Evolutionary conservation across 2,113 vertebrate genomes (phyloP), one percentile per base, ranked within the genome.

Genomic region (Corythaixoides concolor): DNA sequence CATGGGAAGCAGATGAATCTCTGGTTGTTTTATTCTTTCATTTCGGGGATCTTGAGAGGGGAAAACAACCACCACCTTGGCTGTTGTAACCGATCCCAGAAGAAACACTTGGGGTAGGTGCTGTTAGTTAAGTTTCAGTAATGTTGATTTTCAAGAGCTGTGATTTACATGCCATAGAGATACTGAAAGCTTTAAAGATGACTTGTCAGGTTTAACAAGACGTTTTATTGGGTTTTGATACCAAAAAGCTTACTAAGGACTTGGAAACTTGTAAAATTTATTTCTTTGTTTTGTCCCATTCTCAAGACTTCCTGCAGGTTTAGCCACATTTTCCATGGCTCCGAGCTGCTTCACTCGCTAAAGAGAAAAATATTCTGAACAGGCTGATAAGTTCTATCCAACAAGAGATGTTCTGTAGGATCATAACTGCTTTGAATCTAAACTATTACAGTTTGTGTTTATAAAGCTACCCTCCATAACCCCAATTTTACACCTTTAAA

Each of bases 311-410:
- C 60, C 23, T 55, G n/a, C 12, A 21, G 35, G 67, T 78, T 23
- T 67, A 89, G 15, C 35, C 30, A 6, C 10, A 2, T n/a, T 49
- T 74, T 14, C 66, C 47, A 37, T 3, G 2, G 49, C 41, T 95
- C 81, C 6, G 0, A 72, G 49, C 22, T 49, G 33, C 43, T 72
- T 58, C 35, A 7, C 39, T 67, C 20, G 1, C 30, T 45, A 5
- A 63, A 78, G 11, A 88, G 19, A 82, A 85, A 72, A 82, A 19
- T 15, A 26, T 23, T 70, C 82, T 85, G 53, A 68, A 41, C 52
- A 39, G n/a, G 37, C 80, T 84, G 84, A 32, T 64, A 45, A 76
- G 35, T 55, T 93, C 95, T 84, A 90, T 73, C 95, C 91, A 79
- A 53, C 33, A 76, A 27, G 16, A 87, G 45, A 74, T 90, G 74